Conservation (phyloP, 2,888 invertebrate genomes). For the Dioctria linearis region DNA sequence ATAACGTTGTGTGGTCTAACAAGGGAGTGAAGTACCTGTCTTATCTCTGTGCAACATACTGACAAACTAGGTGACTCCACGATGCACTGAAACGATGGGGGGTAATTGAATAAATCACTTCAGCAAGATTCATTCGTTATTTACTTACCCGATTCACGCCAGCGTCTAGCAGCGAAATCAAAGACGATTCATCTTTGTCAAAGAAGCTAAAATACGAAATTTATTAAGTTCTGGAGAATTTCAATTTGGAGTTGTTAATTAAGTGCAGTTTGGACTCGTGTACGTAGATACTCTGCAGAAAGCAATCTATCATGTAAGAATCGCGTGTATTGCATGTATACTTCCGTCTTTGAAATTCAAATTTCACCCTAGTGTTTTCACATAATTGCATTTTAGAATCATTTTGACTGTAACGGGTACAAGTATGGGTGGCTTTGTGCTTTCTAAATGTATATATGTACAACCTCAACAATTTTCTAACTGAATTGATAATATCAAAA, state of each 20-base stretch:
- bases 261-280: constrained; percentile 12
- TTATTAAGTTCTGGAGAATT: neutral
- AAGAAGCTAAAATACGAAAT: constrained; percentile 78
- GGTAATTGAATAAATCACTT: constrained; percentile 32
- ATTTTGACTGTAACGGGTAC: too few relatives aligned
- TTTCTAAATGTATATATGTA: too few relatives aligned
- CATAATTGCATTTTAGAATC: too few relatives aligned
- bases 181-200: constrained; percentile 86
- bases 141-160: constrained; percentile 89
- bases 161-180: constrained; percentile 84
- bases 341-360: too few relatives aligned
- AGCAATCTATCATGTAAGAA: neutral
- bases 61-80: constrained; percentile 77
- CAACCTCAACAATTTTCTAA: too few relatives aligned
- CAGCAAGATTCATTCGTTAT: neutral
- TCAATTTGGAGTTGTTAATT: constrained; percentile 10
- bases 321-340: too few relatives aligned
- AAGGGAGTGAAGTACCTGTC: constrained; percentile 85
- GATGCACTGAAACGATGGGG: constrained; percentile 74
- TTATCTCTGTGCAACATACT: constrained; percentile 78
- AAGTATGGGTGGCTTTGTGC: too few relatives aligned
- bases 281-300: neutral
- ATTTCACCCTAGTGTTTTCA: too few relatives aligned
- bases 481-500: too few relatives aligned
- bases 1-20: constrained; percentile 83